Percentiles rank a stretch among this genome's conserved stretches.
Evolutionary conservation across 1,140 invertebrate species (phyloP).

Genomic region (Archegozetes longisetosus): DNA sequence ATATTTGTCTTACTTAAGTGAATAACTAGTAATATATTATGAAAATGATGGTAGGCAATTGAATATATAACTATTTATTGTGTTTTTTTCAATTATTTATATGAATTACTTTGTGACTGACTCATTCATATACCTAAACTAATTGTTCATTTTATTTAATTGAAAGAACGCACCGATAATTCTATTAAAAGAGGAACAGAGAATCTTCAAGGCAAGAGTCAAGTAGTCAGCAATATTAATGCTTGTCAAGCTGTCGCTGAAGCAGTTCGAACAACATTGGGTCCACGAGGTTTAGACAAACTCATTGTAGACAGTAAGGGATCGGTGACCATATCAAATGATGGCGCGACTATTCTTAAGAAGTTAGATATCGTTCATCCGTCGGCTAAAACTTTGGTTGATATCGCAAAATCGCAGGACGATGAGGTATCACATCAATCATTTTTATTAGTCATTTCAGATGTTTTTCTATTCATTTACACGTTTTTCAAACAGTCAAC

Average conservation of each 20-base stretch:
- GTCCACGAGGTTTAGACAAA: slow-evolving; percentile 98
- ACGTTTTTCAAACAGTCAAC: neutral
- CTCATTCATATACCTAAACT: too few relatives aligned
- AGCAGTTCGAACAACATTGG: slow-evolving; percentile 87
- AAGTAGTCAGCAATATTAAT: slow-evolving; percentile 96
- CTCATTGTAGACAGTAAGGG: slow-evolving; percentile 72
- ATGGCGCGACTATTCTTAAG: slow-evolving; percentile 98
- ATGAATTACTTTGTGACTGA: too few relatives aligned
- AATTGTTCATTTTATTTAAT: too few relatives aligned
- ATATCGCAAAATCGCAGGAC: slow-evolving; percentile 99
- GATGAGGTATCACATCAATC: slow-evolving; percentile 77
- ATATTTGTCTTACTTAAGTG: too few relatives aligned
- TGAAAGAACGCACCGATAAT: slow-evolving; percentile 97
- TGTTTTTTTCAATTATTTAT: too few relatives aligned
- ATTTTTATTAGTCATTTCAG: slow-evolving; percentile 4
- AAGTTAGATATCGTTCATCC: slow-evolving; percentile 93
- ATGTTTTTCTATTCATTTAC: neutral
- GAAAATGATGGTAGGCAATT: too few relatives aligned
- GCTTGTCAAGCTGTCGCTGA: slow-evolving; percentile 94
- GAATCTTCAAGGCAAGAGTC: slow-evolving; percentile 82
- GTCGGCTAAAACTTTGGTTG: slow-evolving; percentile 89
- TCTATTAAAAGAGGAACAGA: slow-evolving; percentile 96
- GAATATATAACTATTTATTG: too few relatives aligned
- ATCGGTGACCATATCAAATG: slow-evolving; percentile 80
- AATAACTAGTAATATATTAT: too few relatives aligned